Conservation (phyloP, 2,113 vertebrate species). For the Cercopithecus mona region DNA sequence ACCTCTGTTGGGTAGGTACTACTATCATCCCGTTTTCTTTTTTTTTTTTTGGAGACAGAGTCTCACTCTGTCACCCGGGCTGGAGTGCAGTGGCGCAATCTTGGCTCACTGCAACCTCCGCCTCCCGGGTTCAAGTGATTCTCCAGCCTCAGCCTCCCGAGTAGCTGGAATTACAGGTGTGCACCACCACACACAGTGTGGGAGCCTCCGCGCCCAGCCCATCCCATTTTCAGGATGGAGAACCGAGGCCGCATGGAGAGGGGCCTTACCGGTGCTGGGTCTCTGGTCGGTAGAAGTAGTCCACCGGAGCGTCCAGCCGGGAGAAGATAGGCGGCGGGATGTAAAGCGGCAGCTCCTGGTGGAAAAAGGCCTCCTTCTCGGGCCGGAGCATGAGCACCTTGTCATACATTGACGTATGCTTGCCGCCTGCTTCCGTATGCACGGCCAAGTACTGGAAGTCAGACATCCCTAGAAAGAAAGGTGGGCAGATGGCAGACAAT, state of each 20-base stretch:
- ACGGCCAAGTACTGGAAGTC: constrained; percentile 97
- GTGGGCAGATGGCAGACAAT: rapidly evolving
- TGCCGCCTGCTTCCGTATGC: constrained; percentile 84
- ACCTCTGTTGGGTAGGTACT: not conserved
- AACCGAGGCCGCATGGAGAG: not conserved
- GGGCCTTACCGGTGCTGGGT: constrained; percentile 86
- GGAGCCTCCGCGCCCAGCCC: rapidly evolving
- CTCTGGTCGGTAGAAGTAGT: constrained; percentile 95
- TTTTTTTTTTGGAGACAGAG: too few relatives aligned
- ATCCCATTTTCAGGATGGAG: not conserved
- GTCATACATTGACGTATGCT: constrained; percentile 91
- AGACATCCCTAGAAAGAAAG: constrained; percentile 84
- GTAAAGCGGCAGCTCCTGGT: constrained; percentile 90
- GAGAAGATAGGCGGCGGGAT: constrained; percentile 97
- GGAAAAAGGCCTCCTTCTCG: constrained; percentile 94
- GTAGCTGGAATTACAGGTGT: too few relatives aligned
- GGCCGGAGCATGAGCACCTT: constrained; percentile 91
- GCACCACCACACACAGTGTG: too few relatives aligned
- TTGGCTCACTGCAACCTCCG: too few relatives aligned
- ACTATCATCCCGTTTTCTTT: not conserved
- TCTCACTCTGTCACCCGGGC: too few relatives aligned
- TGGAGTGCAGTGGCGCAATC: too few relatives aligned
- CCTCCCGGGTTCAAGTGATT: too few relatives aligned
- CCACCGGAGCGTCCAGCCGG: constrained; percentile 92
- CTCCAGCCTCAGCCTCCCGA: too few relatives aligned